phyloP scores from a whole-genome alignment of 2,888 invertebrate genomes.

The Eretmocerus hayati region DNA sequence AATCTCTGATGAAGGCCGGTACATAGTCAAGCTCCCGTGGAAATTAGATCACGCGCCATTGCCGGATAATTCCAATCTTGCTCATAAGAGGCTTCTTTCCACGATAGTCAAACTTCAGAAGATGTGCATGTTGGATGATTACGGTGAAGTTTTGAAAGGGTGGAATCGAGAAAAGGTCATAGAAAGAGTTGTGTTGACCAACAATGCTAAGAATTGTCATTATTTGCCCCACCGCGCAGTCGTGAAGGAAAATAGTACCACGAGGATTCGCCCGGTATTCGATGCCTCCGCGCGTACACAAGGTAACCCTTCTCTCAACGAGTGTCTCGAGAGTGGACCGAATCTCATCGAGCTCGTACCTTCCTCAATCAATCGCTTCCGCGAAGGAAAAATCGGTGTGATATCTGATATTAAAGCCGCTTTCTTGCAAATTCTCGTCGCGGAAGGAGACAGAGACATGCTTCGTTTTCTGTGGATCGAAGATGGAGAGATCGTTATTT shows the following conservation, averaged over 20 bases:
- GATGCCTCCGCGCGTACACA: constrained; percentile 28
- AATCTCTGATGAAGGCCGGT: background rate
- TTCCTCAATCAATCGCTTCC: constrained; percentile 18
- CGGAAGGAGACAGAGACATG: constrained; percentile 19
- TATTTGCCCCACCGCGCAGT: constrained; percentile 22
- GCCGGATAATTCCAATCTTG: background rate
- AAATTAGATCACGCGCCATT: background rate
- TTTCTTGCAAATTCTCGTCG: constrained; percentile 22
- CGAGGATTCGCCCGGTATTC: constrained; percentile 26
- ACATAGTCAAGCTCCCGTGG: background rate
- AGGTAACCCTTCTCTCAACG: constrained; percentile 26
- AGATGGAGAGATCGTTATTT: constrained; percentile 6
- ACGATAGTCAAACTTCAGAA: background rate
- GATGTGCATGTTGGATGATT: background rate
- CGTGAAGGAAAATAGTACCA: constrained; percentile 21
- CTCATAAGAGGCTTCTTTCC: background rate
- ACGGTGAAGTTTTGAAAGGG: background rate
- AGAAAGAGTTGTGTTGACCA: background rate
- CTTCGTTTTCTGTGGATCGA: constrained; percentile 3
- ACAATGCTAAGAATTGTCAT: background rate
- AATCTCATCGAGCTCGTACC: constrained; percentile 25
- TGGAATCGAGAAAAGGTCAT: background rate
- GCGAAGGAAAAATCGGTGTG: constrained; percentile 18
- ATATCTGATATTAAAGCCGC: constrained; percentile 22
- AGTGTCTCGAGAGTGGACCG: constrained; percentile 23